phyloP scores from a whole-genome alignment of 2,113 vertebrate species.

The Ochotona curzoniae region DNA sequence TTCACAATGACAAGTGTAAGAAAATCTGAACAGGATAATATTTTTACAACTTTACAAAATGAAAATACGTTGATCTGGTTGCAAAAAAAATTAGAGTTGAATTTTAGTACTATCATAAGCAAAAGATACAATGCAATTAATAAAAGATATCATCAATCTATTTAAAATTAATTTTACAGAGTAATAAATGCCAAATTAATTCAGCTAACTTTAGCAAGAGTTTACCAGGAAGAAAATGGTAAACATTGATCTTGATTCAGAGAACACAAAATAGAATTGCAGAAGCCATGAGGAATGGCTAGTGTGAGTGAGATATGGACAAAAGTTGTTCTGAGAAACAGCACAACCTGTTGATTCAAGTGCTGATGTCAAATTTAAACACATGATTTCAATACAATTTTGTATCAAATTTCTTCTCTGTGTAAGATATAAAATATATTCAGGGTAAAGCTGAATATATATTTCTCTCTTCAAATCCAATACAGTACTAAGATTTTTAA shows the following conservation, averaged over 20 bases:
- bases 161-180: neutral
- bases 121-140: neutral
- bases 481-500: neutral
- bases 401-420: neutral
- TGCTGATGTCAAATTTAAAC: neutral
- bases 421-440: neutral
- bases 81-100: neutral
- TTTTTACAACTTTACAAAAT: neutral
- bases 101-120: neutral
- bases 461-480: neutral
- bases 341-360: neutral
- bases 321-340: neutral
- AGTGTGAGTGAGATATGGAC: neutral
- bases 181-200: neutral
- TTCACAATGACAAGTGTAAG: neutral
- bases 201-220: slow-evolving; percentile 14
- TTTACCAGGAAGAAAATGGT: neutral
- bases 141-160: neutral
- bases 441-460: neutral
- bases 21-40: neutral
- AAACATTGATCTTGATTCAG: slow-evolving; percentile 24
- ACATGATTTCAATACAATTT: neutral
- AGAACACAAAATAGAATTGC: neutral
- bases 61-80: neutral
- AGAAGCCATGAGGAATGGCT: neutral